A percentile compares a stretch with the other conserved stretches of the same genome.
Evolutionary conservation across 2,888 invertebrate genomes (phyloP).

Genomic region (Epinotia nisella): DNA sequence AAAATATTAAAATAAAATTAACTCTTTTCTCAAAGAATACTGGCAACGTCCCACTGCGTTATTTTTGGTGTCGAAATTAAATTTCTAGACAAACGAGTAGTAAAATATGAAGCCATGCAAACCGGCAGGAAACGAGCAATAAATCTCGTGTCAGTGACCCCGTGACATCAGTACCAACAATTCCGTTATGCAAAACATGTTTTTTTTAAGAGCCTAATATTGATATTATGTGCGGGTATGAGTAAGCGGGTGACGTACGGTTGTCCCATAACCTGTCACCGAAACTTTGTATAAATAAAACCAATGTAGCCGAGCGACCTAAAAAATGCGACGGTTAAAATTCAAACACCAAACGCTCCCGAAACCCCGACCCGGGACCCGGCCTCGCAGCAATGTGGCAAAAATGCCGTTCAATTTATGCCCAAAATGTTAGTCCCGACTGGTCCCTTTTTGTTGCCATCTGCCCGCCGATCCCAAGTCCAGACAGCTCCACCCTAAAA

Average conservation of each 20-base stretch:
- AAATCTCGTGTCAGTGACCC: constrained; percentile 77
- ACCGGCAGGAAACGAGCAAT: constrained; percentile 76
- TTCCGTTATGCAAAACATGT: constrained; percentile 65
- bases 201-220: constrained; percentile 46
- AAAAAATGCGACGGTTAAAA: constrained; percentile 49
- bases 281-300: constrained; percentile 17
- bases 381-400: constrained; percentile 71
- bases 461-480: constrained; percentile 77
- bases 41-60: background rate
- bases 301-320: constrained; percentile 22
- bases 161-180: constrained; percentile 72
- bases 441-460: constrained; percentile 83
- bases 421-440: constrained; percentile 78
- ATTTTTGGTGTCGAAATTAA: constrained; percentile 23
- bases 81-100: constrained; percentile 44
- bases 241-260: constrained; percentile 40
- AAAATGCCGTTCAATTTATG: constrained; percentile 84
- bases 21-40: background rate
- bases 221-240: constrained; percentile 37
- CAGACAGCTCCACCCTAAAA: constrained; percentile 85
- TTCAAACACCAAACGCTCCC: constrained; percentile 55
- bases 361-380: constrained; percentile 64
- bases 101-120: constrained; percentile 68
- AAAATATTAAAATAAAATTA: background rate
- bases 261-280: constrained; percentile 37